phyloP scores from a whole-genome alignment of 2,797 vertebrate species.

The Lithobates pipiens region DNA sequence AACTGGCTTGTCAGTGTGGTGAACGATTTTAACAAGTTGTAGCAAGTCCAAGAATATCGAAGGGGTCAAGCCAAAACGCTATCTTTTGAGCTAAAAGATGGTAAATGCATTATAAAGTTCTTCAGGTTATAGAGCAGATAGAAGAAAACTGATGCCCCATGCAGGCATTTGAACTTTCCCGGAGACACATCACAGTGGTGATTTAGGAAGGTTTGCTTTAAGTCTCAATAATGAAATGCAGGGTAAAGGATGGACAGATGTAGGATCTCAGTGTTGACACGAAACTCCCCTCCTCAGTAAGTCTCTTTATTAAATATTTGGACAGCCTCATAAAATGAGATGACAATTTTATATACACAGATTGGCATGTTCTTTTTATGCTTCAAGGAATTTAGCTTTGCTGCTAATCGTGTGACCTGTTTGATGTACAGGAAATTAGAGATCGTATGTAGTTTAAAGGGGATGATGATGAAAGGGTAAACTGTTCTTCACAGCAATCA shows the following conservation, averaged over 20 bases:
- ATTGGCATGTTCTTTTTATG: background rate
- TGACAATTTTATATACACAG: background rate
- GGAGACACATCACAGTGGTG: background rate
- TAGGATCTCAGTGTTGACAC: background rate
- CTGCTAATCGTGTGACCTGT: slow-evolving; percentile 15
- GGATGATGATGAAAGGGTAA: slow-evolving; percentile 2
- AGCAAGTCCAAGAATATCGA: too few species aligned
- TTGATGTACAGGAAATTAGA: slow-evolving; percentile 35
- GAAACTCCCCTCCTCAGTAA: background rate
- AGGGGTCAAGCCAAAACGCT: too few species aligned
- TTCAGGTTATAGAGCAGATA: background rate
- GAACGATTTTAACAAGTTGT: too few species aligned
- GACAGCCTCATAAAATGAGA: background rate
- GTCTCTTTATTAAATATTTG: slow-evolving; percentile 14
- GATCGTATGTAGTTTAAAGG: slow-evolving; percentile 14
- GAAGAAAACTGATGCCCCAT: background rate
- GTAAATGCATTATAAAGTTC: background rate
- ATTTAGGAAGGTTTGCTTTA: background rate
- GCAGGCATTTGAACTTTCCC: background rate
- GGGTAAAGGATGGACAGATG: background rate
- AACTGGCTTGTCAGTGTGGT: too few species aligned
- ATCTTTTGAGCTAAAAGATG: too few species aligned
- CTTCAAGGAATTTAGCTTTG: background rate
- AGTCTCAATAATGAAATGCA: background rate
- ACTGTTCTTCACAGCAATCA: background rate